Evolutionary conservation across 2,888 invertebrate genomes (phyloP).

Genomic region (Netelia melanura): DNA sequence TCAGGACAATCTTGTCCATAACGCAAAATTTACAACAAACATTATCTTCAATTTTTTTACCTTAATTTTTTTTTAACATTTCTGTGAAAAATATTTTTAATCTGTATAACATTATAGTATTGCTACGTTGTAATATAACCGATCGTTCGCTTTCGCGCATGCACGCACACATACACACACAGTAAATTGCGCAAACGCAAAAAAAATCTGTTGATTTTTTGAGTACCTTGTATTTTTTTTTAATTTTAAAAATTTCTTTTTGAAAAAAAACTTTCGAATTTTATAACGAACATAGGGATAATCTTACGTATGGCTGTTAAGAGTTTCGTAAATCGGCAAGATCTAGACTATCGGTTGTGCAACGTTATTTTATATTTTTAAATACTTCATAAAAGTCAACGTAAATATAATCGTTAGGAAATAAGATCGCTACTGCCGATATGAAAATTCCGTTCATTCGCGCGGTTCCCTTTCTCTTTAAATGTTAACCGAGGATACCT

Average conservation of each 20-base stretch:
- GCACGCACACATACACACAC: too few relatives aligned
- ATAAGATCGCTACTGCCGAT: slow-evolving; percentile 64
- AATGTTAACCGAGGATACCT: slow-evolving; percentile 64
- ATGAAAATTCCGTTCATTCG: slow-evolving; percentile 72
- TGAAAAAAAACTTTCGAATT: background rate
- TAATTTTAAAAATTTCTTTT: too few relatives aligned
- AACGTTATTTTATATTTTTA: slow-evolving; percentile 1
- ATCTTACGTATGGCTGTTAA: background rate
- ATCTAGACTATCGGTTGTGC: slow-evolving; percentile 1
- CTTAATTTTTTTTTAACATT: background rate
- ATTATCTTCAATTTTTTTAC: background rate
- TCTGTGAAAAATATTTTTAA: background rate
- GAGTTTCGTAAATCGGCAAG: background rate
- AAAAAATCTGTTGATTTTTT: slow-evolving; percentile 14
- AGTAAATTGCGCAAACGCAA: background rate
- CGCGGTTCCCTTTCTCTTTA: slow-evolving; percentile 72
- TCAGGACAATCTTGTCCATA: slow-evolving; percentile 7
- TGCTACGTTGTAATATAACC: background rate
- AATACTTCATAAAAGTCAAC: slow-evolving; percentile 20
- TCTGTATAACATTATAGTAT: background rate
- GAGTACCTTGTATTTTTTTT: background rate
- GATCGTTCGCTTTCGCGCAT: background rate
- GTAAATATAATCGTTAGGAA: slow-evolving; percentile 57
- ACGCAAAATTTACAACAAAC: background rate
- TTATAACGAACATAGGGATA: background rate